phyloP scores from a whole-genome alignment of 2,113 vertebrate genomes.

The Mionectes macconnelli region DNA sequence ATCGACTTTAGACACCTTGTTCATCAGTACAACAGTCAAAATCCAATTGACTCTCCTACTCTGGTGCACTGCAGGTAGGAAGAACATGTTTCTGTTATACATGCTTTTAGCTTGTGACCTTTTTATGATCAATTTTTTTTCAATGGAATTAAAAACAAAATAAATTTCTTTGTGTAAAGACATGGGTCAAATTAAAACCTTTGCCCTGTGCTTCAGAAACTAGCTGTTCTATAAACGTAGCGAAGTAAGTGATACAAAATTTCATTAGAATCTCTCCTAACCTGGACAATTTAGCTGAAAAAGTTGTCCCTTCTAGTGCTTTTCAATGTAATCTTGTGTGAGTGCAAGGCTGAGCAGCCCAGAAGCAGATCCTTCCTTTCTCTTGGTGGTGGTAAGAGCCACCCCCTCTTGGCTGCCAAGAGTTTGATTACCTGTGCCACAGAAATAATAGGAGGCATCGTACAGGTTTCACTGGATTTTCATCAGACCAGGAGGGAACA shows the following conservation, averaged over 20 bases:
- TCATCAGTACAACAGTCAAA: conserved; percentile 87
- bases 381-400: not conserved
- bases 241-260: not conserved
- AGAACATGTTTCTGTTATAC: not conserved
- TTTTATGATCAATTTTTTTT: not conserved
- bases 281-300: not conserved
- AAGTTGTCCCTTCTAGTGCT: not conserved
- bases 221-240: not conserved
- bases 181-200: not conserved
- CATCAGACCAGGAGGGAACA: not conserved
- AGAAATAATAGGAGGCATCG: not conserved
- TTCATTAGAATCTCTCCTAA: not conserved
- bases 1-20: conserved; percentile 92
- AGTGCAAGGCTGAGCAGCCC: not conserved
- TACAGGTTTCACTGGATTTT: not conserved
- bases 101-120: not conserved
- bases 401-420: not conserved
- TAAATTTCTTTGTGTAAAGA: not conserved
- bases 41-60: conserved; percentile 80
- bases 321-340: not conserved
- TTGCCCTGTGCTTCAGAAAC: rapidly evolving
- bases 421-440: not conserved
- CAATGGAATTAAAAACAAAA: not conserved
- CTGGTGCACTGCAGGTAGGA: conserved; percentile 96
- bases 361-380: not conserved